Percentiles rank a stretch among this genome's conserved stretches.
Conservation (phyloP, 2,888 invertebrate species). For the Brenthis daphne region DNA sequence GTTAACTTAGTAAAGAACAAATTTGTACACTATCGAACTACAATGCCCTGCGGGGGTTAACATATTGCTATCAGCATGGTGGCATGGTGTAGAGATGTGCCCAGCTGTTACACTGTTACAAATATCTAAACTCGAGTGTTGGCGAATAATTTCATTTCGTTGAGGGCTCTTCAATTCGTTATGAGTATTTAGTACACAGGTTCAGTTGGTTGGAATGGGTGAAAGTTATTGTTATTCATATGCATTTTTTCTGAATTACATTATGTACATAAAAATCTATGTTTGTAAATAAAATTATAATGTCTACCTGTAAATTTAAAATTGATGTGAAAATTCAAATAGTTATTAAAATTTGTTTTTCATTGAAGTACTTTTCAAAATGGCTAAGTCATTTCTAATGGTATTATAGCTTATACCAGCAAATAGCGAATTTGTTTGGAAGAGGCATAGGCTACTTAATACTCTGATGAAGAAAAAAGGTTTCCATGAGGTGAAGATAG, state of each 20-base stretch:
- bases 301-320: no score
- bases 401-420: background rate
- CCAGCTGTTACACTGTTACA: slow-evolving; percentile 42
- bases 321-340: no score
- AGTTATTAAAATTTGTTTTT: no score
- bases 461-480: no score
- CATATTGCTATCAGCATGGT: slow-evolving; percentile 39
- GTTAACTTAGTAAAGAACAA: slow-evolving; percentile 39
- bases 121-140: slow-evolving; percentile 35
- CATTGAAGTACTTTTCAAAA: no score
- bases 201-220: slow-evolving; percentile 6
- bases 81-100: slow-evolving; percentile 33
- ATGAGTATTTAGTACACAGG: slow-evolving; percentile 38
- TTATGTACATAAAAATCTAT: background rate
- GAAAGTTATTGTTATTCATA: slow-evolving; percentile 4
- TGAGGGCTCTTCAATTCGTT: slow-evolving; percentile 47
- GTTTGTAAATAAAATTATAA: no score
- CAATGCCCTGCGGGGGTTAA: slow-evolving; percentile 42
- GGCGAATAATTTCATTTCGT: slow-evolving; percentile 45
- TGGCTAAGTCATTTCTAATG: background rate
- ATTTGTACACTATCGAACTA: slow-evolving; percentile 26
- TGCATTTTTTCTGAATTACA: background rate
- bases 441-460: no score
- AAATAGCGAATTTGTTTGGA: no score
- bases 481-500: no score